phyloP scores from a whole-genome alignment of 2,797 vertebrate genomes.

The Poliocrania exsul region DNA sequence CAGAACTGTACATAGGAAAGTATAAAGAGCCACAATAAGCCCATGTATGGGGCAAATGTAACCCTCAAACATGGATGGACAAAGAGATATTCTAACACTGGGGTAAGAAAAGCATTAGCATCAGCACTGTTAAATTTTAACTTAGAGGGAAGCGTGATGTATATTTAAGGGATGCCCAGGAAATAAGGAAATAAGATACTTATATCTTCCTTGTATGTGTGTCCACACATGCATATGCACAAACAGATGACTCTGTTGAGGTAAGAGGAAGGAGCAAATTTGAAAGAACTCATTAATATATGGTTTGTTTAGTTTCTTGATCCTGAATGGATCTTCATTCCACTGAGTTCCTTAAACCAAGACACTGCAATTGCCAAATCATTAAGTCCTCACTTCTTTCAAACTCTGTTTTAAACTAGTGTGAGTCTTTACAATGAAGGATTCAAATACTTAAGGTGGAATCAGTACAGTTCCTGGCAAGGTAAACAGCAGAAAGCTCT shows the following conservation, averaged over 20 bases:
- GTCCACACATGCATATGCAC: not conserved
- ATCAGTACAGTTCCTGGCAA: not conserved
- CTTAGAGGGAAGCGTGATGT: not conserved
- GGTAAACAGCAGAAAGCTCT: not conserved
- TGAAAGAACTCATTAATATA: not conserved
- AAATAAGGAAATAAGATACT: not conserved
- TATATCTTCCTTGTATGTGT: not conserved
- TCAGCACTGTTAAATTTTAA: not conserved
- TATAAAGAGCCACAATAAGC: not conserved
- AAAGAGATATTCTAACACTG: not conserved
- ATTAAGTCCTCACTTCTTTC: not conserved
- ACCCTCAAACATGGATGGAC: not conserved
- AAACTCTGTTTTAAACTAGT: not conserved
- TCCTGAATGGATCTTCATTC: not conserved
- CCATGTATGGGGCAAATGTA: not conserved
- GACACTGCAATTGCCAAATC: not conserved
- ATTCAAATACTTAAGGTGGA: not conserved
- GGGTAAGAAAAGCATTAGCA: not conserved
- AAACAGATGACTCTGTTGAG: not conserved
- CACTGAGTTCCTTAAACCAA: not conserved
- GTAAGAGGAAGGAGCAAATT: not conserved
- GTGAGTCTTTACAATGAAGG: not conserved
- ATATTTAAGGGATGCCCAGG: not conserved
- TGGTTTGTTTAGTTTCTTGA: not conserved
- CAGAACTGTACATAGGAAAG: not conserved